These are phyloP conservation scores for Hydra vulgaris DNA, from an alignment of 30 jellyfish, hydroid and myxozoan species.

Conservation along the genomic window DNA sequence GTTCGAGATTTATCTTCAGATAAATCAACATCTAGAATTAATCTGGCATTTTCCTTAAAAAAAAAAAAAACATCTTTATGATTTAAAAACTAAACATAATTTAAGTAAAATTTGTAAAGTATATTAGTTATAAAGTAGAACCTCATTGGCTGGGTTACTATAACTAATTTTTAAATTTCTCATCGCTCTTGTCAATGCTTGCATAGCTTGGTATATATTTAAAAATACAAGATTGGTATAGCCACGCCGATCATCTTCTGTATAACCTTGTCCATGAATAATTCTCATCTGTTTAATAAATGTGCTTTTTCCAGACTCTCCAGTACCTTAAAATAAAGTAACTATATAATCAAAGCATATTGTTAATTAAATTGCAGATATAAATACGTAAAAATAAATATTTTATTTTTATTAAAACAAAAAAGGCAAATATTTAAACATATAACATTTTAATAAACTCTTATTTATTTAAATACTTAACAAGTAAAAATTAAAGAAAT, in stretches of 20 bases:
- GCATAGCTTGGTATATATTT: constrained; percentile 92
- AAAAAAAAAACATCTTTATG: not conserved
- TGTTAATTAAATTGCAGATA: not conserved
- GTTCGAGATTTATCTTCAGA: constrained; percentile 21
- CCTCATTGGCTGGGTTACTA: constrained; percentile 70
- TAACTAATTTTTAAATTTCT: constrained; percentile 56
- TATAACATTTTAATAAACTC: no score
- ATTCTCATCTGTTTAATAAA: constrained; percentile 98
- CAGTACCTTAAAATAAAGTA: constrained; percentile 64
- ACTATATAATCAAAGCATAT: not conserved
- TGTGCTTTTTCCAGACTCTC: constrained; percentile 99
- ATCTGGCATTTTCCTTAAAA: constrained; percentile 64
- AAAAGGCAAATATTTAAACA: no score
- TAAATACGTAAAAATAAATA: not conserved
- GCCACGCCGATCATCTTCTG: constrained; percentile 86
- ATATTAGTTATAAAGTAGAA: not conserved
- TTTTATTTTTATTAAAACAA: no score
- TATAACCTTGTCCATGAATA: constrained; percentile 97
- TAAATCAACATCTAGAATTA: constrained; percentile 63
- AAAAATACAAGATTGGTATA: constrained; percentile 81
- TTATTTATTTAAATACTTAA: no score
- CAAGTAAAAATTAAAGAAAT: no score
- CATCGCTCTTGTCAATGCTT: constrained; percentile 95
- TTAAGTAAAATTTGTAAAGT: not conserved
- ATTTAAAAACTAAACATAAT: constrained; percentile 1